Percentiles rank a stretch among this genome's conserved stretches.
Conservation (phyloP, 2,888 invertebrate genomes). For the Argynnis bischoffii region DNA sequence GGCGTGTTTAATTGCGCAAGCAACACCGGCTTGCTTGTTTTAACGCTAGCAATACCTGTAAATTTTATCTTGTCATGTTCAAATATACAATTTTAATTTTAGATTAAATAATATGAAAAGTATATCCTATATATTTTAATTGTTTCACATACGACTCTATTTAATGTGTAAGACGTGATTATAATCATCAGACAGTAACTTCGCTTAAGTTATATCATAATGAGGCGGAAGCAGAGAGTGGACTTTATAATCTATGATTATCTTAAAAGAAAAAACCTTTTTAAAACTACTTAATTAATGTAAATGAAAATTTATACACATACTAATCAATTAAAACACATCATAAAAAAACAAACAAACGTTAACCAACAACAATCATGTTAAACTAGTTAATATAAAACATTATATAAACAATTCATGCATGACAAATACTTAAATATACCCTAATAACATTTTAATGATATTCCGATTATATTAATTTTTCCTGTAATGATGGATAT, state of each 20-base stretch:
- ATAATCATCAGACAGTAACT: no score
- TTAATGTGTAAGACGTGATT: no score
- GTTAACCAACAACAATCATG: constrained; percentile 12
- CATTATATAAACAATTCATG: constrained; percentile 34
- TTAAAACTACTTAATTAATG: not conserved
- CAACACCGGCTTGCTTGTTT: constrained; percentile 52
- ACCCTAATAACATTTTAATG: constrained; percentile 39
- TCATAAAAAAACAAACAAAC: constrained; percentile 9
- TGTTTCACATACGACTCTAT: no score
- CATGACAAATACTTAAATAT: constrained; percentile 39
- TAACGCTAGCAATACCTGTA: constrained; percentile 36
- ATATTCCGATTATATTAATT: constrained; percentile 36
- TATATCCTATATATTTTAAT: no score
- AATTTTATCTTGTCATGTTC: constrained; percentile 13
- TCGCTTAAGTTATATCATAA: no score
- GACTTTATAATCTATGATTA: no score
- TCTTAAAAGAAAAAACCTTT: no score
- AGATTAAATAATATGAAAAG: constrained; percentile 35
- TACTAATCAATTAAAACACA: constrained; percentile 4
- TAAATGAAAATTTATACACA: not conserved
- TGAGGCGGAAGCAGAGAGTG: no score
- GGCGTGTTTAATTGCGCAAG: constrained; percentile 64
- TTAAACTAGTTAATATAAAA: constrained; percentile 18
- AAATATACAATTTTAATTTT: constrained; percentile 12
- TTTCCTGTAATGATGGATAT: constrained; percentile 26